Conservation (phyloP, 1,140 invertebrate species). For the Belonocnema kinseyi region DNA sequence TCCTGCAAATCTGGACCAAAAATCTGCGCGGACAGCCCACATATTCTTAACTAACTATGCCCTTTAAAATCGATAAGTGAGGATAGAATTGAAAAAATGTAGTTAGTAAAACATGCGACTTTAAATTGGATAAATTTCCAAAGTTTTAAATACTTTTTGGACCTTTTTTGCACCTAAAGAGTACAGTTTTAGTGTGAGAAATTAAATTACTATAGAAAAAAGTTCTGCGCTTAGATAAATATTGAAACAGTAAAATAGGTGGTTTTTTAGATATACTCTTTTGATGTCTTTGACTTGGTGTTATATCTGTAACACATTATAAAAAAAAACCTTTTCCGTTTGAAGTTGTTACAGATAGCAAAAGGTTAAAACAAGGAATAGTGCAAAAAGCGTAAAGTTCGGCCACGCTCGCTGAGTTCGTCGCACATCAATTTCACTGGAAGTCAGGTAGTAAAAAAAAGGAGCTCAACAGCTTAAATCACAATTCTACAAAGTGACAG, state of each 20-base stretch:
- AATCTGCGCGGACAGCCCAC: too few species aligned
- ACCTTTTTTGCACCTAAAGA: too few species aligned
- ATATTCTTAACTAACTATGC: too few species aligned
- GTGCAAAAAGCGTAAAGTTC: conserved; percentile 18
- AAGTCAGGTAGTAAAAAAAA: conserved; percentile 19
- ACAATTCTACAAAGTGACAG: conserved; percentile 8
- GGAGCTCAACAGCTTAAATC: conserved; percentile 27
- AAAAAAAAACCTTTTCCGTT: background rate
- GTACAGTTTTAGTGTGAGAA: too few species aligned
- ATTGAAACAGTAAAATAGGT: background rate
- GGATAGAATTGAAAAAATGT: too few species aligned
- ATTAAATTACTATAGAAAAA: too few species aligned
- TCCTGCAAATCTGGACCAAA: too few species aligned
- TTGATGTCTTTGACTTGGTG: conserved; percentile 1
- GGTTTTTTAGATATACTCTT: background rate
- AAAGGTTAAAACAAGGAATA: conserved; percentile 7
- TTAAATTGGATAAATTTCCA: too few species aligned
- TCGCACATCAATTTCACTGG: conserved; percentile 12
- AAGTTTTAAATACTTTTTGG: too few species aligned
- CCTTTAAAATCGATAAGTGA: too few species aligned
- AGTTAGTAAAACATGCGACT: too few species aligned
- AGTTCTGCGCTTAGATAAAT: background rate
- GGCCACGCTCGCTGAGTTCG: conserved; percentile 11
- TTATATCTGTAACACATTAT: background rate
- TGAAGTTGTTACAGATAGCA: conserved; percentile 1